A percentile compares a stretch with the other conserved stretches of the same genome.
These are phyloP conservation scores for Diabrotica balteata DNA, from an alignment of 2,888 invertebrate species.

Conservation along the genomic window DNA sequence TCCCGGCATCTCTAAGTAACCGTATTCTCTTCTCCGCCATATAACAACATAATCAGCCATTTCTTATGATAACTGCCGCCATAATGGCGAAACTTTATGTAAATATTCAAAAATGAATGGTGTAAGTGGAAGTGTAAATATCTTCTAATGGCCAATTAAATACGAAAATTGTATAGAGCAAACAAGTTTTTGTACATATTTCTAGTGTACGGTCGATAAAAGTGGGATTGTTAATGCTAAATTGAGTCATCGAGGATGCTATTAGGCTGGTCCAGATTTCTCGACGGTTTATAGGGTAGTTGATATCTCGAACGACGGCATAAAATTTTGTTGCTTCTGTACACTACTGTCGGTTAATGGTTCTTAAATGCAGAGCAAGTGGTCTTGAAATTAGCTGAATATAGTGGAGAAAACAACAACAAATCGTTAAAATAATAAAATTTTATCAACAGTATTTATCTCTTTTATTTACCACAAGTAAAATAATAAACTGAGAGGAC, in stretches of 20 bases:
- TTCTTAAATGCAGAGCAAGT: no score
- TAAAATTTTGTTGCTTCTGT: background rate
- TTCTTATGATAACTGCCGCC: constrained; percentile 32
- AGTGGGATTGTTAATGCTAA: constrained; percentile 18
- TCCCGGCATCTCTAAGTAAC: background rate
- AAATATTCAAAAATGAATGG: constrained; percentile 38
- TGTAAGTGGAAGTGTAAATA: constrained; percentile 34
- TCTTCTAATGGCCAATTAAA: constrained; percentile 33
- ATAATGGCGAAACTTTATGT: constrained; percentile 35
- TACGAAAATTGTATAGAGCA: constrained; percentile 35
- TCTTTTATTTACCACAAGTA: no score
- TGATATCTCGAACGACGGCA: background rate
- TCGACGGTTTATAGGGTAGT: constrained; percentile 19
- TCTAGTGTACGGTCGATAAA: constrained; percentile 12
- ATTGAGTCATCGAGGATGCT: constrained; percentile 22
- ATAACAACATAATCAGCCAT: constrained; percentile 28
- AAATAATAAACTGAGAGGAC: no score
- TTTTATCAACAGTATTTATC: no score
- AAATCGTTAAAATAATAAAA: no score
- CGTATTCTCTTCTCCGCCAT: constrained; percentile 4
- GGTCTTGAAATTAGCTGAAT: no score
- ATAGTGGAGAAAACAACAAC: no score
- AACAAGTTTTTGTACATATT: constrained; percentile 32
- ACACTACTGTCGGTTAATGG: background rate
- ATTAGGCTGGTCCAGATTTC: constrained; percentile 13